phyloP scores from a whole-genome alignment of 2,888 invertebrate genomes.

The Brachypterus glaber region DNA sequence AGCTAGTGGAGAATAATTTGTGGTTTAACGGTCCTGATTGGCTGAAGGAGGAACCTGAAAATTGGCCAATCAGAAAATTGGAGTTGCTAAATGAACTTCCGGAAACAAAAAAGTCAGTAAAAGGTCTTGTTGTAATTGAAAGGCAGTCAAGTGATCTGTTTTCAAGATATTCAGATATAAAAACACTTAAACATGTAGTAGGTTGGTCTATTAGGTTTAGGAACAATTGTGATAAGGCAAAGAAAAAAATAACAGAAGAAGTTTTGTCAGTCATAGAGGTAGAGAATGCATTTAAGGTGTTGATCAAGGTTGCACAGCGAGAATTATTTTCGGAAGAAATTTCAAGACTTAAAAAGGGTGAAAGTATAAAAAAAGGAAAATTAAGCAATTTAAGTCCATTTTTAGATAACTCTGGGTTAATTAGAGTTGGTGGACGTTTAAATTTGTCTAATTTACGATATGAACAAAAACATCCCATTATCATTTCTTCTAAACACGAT shows the following conservation, averaged over 20 bases:
- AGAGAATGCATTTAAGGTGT: constrained; percentile 1
- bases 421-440: constrained; percentile 19
- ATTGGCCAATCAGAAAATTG: constrained; percentile 1
- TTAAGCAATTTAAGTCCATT: constrained; percentile 15
- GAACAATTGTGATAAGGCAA: background rate
- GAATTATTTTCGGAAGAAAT: constrained; percentile 10
- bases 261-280: constrained; percentile 3
- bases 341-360: constrained; percentile 3
- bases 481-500: constrained; percentile 15
- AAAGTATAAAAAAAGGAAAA: constrained; percentile 2
- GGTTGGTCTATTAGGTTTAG: constrained; percentile 3
- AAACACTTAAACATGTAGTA: constrained; percentile 3
- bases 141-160: constrained; percentile 1
- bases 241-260: background rate
- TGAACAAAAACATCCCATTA: constrained; percentile 16
- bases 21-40: constrained; percentile 10
- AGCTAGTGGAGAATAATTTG: constrained; percentile 2
- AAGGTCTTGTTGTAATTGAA: background rate
- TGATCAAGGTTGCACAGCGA: constrained; percentile 1
- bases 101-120: background rate
- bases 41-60: constrained; percentile 3
- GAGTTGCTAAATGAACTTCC: background rate
- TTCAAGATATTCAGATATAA: constrained; percentile 5
- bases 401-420: constrained; percentile 15
- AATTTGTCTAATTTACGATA: constrained; percentile 10